These are phyloP conservation scores for Lepisosteus oculatus DNA, from an alignment of 2,113 vertebrate genomes.

Conservation along the genomic window DNA sequence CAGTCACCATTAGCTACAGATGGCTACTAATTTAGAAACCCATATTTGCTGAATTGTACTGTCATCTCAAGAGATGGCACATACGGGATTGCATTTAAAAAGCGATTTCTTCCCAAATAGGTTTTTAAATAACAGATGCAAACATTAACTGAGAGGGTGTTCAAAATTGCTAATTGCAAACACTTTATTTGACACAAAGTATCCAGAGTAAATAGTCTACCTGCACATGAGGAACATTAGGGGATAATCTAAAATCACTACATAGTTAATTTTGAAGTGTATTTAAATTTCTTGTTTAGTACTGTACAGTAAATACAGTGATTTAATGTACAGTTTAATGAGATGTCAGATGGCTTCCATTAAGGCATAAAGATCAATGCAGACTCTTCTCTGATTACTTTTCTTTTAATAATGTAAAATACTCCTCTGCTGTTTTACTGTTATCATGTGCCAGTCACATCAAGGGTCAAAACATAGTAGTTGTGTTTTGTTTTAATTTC, in stretches of 20 bases:
- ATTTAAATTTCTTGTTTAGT: not conserved
- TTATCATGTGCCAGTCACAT: no score
- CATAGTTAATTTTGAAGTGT: no score
- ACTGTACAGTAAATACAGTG: not conserved
- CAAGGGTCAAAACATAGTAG: no score
- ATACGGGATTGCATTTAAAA: conserved; percentile 70
- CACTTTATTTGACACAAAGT: conserved; percentile 8
- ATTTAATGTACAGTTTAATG: no score
- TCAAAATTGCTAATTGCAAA: conserved; percentile 31
- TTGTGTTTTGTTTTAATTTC: no score
- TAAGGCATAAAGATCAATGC: no score
- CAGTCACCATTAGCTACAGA: conserved; percentile 73
- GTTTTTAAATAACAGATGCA: conserved; percentile 74
- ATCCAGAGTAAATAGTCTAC: not conserved
- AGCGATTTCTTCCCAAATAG: conserved; percentile 61
- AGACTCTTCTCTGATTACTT: no score
- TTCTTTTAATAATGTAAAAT: no score
- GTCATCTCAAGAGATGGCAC: conserved; percentile 70
- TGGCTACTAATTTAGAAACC: conserved; percentile 73
- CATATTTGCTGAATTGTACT: conserved; percentile 72
- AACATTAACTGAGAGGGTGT: conserved; percentile 61
- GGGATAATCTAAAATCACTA: not conserved
- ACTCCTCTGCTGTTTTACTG: no score
- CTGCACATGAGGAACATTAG: not conserved
- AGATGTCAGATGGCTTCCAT: no score